Evolutionary conservation across 1,140 invertebrate genomes (phyloP).

Genomic region (Battus philenor): DNA sequence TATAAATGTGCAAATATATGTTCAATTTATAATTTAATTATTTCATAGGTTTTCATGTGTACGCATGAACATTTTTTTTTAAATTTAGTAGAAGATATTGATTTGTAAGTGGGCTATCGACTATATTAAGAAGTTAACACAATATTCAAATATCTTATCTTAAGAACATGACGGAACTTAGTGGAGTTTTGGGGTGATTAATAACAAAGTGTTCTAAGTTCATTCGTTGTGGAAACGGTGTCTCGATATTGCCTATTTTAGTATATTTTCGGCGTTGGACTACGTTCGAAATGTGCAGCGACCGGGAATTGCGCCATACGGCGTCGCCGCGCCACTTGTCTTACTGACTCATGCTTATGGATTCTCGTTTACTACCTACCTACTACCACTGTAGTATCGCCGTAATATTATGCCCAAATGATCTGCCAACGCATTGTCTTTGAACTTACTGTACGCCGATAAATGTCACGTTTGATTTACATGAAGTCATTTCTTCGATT

Average conservation of each 20-base stretch:
- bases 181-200: no score
- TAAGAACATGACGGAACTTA: no score
- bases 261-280: conserved; percentile 15
- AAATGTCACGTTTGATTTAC: conserved; percentile 62
- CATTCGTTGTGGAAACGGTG: conserved; percentile 8
- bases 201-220: no score
- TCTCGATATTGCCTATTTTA: conserved; percentile 9
- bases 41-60: no score
- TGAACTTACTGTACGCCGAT: conserved; percentile 63
- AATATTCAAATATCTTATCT: no score
- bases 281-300: conserved; percentile 23
- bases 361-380: conserved; percentile 55
- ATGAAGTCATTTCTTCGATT: conserved; percentile 34
- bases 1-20: no score
- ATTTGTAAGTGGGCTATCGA: no score
- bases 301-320: conserved; percentile 35
- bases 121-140: no score
- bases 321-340: conserved; percentile 32
- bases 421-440: conserved; percentile 71
- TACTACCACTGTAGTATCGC: conserved; percentile 51
- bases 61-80: no score
- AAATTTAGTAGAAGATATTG: no score
- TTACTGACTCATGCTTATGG: conserved; percentile 56
- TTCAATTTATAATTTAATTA: no score
- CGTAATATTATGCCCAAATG: conserved; percentile 65